phyloP scores from a whole-genome alignment of 2,797 vertebrate genomes.

The Steatocranus sp. region DNA sequence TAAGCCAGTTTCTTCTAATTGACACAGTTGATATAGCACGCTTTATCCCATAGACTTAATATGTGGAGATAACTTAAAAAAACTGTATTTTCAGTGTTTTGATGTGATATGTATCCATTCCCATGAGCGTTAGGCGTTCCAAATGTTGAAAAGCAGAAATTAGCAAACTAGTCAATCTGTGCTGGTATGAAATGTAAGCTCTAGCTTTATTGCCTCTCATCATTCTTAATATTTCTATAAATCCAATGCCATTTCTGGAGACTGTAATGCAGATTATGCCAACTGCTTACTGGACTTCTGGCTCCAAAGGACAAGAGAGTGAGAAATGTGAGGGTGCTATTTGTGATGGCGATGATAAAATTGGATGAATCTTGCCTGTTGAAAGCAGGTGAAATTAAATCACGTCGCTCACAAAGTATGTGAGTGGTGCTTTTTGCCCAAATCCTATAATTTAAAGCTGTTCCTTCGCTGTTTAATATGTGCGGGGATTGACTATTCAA shows the following conservation, averaged over 20 bases:
- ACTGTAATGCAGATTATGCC: not conserved
- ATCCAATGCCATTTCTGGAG: conserved; percentile 26
- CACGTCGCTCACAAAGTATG: not conserved
- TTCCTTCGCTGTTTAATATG: conserved; percentile 11
- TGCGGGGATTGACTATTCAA: conserved; percentile 24
- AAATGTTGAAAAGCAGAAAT: not conserved
- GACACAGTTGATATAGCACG: not conserved
- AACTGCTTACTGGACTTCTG: conserved; percentile 24
- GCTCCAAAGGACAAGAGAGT: conserved; percentile 2
- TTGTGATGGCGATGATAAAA: not conserved
- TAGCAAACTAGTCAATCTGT: not conserved
- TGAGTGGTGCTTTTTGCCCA: conserved; percentile 7
- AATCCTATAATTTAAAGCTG: conserved; percentile 4
- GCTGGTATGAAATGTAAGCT: not conserved
- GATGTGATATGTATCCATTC: not conserved
- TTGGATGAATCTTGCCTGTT: conserved; percentile 16
- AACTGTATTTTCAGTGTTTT: not conserved
- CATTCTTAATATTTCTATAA: conserved; percentile 14
- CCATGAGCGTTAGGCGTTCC: not conserved
- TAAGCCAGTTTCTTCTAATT: not conserved
- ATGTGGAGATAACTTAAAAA: not conserved
- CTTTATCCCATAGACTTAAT: not conserved
- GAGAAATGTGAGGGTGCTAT: conserved; percentile 6
- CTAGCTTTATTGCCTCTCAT: conserved; percentile 9
- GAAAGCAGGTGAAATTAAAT: conserved; percentile 40